These are phyloP conservation scores for Strongylocentrotus purpuratus DNA, from an alignment of 35 echinoderm and acorn worm species.

Conservation along the genomic window DNA sequence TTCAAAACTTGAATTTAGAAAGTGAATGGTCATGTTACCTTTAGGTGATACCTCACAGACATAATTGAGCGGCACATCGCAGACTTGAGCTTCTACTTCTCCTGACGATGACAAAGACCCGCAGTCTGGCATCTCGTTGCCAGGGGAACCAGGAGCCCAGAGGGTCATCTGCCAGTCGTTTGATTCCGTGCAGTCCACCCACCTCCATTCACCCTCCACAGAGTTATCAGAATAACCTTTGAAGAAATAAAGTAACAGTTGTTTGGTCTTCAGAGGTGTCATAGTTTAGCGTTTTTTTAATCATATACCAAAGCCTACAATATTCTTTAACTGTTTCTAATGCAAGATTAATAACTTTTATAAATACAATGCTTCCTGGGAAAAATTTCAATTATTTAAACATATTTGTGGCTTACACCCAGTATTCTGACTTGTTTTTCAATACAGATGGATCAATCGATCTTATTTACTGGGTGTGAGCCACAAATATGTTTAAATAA, in stretches of 20 bases:
- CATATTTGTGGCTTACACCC: too few species aligned
- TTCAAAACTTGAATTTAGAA: background rate
- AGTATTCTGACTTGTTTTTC: too few species aligned
- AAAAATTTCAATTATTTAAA: too few species aligned
- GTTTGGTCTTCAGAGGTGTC: too few species aligned
- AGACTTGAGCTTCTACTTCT: constrained; percentile 52
- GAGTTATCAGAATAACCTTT: constrained; percentile 78
- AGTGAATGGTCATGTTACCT: constrained; percentile 34
- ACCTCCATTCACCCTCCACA: constrained; percentile 76
- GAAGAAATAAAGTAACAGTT: background rate
- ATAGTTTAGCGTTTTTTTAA: too few species aligned
- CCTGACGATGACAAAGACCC: constrained; percentile 53
- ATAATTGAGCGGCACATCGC: constrained; percentile 59
- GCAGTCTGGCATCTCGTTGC: constrained; percentile 66
- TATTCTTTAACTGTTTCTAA: too few species aligned
- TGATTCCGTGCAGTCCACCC: constrained; percentile 74
- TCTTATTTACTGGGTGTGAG: too few species aligned
- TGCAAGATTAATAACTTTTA: too few species aligned
- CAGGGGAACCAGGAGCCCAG: constrained; percentile 77
- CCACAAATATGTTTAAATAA: too few species aligned
- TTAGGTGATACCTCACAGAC: constrained; percentile 81
- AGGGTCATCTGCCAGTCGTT: constrained; percentile 67
- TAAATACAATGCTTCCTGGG: too few species aligned
- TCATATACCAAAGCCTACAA: too few species aligned
- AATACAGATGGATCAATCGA: too few species aligned